These are phyloP conservation scores for Sclerodermus sp. DNA, from an alignment of 2,888 invertebrate genomes.

Conservation along the genomic window DNA sequence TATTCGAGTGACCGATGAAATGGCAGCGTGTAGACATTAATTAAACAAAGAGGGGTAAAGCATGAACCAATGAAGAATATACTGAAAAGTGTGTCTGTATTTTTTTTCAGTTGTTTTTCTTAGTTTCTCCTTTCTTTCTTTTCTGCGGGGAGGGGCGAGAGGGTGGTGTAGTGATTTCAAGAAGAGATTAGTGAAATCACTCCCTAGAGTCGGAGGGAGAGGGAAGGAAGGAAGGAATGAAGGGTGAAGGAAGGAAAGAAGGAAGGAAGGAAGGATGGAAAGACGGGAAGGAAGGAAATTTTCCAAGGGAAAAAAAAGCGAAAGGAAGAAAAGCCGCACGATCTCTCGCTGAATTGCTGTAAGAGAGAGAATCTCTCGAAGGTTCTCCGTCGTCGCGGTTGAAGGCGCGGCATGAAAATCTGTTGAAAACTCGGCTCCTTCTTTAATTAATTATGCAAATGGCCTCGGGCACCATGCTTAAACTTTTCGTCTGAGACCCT, in stretches of 20 bases:
- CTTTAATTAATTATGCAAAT: constrained; percentile 55
- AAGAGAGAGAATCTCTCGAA: constrained; percentile 7
- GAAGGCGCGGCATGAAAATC: constrained; percentile 41
- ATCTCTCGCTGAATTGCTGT: too few species aligned
- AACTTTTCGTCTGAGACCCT: constrained; percentile 48
- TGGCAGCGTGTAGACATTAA: too few species aligned
- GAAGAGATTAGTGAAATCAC: too few species aligned
- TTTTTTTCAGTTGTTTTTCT: too few species aligned
- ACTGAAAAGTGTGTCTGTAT: too few species aligned
- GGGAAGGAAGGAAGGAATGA: background rate
- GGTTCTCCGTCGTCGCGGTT: constrained; percentile 23
- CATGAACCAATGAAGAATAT: too few species aligned
- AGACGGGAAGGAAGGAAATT: constrained; percentile 8
- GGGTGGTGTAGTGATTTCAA: too few species aligned
- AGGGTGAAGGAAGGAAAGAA: background rate
- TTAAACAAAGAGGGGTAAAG: too few species aligned
- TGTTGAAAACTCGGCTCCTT: constrained; percentile 51
- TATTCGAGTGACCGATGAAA: too few species aligned
- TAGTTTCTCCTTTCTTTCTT: too few species aligned
- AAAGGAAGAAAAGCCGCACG: too few species aligned
- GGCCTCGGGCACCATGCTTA: constrained; percentile 49
- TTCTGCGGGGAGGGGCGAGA: too few species aligned
- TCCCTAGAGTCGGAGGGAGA: background rate
- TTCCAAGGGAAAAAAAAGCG: constrained; percentile 14
- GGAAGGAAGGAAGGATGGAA: background rate